Percentiles rank a stretch among this genome's conserved stretches.
These are phyloP conservation scores for Mionectes olivaceus DNA, from an alignment of 2,797 vertebrate genomes.

Conservation along the genomic window DNA sequence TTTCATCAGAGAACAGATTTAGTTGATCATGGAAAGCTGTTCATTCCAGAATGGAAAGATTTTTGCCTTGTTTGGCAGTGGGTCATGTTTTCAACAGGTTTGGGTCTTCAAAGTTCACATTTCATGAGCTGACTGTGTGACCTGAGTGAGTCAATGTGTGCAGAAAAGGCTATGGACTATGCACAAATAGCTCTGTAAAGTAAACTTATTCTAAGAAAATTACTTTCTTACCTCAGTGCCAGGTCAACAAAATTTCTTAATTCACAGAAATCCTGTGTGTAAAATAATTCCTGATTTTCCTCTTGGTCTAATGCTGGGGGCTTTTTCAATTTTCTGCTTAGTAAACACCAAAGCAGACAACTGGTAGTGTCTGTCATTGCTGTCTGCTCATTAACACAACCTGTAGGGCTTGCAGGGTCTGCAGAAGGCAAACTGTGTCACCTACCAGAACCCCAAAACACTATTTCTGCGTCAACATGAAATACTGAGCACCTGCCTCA, in stretches of 20 bases:
- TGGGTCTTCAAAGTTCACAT: constrained; percentile 37
- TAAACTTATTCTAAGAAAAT: neutral
- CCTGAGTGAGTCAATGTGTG: neutral
- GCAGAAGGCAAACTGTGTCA: constrained; percentile 5
- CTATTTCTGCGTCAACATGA: neutral
- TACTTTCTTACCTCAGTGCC: constrained; percentile 2
- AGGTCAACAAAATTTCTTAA: constrained; percentile 14
- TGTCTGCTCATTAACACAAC: neutral
- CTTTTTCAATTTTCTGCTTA: neutral
- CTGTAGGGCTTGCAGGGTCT: neutral
- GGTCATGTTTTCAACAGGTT: constrained; percentile 30
- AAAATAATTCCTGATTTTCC: constrained; percentile 19
- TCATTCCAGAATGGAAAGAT: constrained; percentile 25
- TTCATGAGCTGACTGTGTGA: constrained; percentile 5
- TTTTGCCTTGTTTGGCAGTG: constrained; percentile 63
- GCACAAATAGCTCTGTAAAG: constrained; percentile 1
- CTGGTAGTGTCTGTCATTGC: neutral
- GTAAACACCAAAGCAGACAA: constrained; percentile 32
- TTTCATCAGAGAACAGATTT: constrained; percentile 51
- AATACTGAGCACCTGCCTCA: neutral
- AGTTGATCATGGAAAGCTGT: constrained; percentile 25
- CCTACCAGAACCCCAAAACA: neutral
- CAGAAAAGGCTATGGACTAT: neutral
- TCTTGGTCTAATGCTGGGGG: neutral
- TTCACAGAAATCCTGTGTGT: neutral